Conservation (phyloP, 2,797 vertebrate genomes). For the Labroides dimidiatus region DNA sequence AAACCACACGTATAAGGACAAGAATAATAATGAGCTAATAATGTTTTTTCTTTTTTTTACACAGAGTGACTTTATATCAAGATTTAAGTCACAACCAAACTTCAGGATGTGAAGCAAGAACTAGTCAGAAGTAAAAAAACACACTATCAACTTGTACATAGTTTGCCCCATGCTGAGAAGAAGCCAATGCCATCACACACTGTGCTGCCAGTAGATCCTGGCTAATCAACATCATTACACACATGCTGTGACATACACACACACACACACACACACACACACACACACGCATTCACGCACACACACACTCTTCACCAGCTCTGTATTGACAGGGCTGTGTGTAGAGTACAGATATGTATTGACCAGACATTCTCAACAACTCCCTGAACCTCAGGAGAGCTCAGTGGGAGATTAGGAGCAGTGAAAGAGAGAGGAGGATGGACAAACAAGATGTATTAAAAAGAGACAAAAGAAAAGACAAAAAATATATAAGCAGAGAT, state of each 20-base stretch:
- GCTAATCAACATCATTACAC: slow-evolving; percentile 74
- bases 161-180: slow-evolving; percentile 60
- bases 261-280: slow-evolving; percentile 32
- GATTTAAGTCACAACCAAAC: slow-evolving; percentile 20
- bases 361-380: slow-evolving; percentile 62
- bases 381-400: slow-evolving; percentile 35
- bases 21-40: not conserved
- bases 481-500: slow-evolving; percentile 1
- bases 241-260: slow-evolving; percentile 53
- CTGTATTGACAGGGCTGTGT: slow-evolving; percentile 56
- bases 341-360: slow-evolving; percentile 73
- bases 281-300: slow-evolving; percentile 27
- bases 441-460: not conserved
- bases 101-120: slow-evolving; percentile 14
- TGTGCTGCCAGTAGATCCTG: slow-evolving; percentile 72
- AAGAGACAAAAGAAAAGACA: not conserved
- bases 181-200: slow-evolving; percentile 79
- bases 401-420: slow-evolving; percentile 1
- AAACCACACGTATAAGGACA: not conserved
- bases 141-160: slow-evolving; percentile 54
- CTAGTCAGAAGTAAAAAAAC: slow-evolving; percentile 15
- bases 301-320: slow-evolving; percentile 33
- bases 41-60: not conserved
- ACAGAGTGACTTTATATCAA: not conserved
- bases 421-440: not conserved